phyloP scores from a whole-genome alignment of 2,113 vertebrate genomes.

The Columba janthina region DNA sequence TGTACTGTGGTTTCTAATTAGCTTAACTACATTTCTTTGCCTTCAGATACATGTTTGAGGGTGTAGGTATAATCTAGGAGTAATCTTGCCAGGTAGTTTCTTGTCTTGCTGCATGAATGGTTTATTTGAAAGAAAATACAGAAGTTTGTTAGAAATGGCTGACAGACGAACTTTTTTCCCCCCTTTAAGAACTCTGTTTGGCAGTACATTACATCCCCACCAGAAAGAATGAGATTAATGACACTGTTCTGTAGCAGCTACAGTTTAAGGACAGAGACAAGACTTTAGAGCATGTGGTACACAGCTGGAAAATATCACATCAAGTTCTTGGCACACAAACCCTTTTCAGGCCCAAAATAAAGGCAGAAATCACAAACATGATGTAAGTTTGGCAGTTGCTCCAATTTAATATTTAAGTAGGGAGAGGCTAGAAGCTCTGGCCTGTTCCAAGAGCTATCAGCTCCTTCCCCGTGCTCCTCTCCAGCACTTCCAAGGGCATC shows the following conservation, averaged over 20 bases:
- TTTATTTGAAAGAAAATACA: not conserved
- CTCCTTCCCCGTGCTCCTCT: not conserved
- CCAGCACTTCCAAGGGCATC: rapidly evolving
- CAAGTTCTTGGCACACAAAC: not conserved
- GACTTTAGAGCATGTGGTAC: not conserved
- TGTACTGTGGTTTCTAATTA: not conserved
- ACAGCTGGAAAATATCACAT: not conserved
- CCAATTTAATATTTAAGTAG: not conserved
- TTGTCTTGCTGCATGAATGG: not conserved
- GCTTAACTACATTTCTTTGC: not conserved
- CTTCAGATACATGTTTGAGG: rapidly evolving
- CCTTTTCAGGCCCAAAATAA: not conserved
- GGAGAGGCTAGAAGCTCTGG: not conserved
- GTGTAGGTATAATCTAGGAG: not conserved
- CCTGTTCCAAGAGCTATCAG: not conserved
- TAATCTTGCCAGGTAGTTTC: not conserved
- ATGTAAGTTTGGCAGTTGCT: not conserved
- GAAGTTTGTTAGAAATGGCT: not conserved
- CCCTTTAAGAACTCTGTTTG: not conserved
- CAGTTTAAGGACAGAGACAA: not conserved
- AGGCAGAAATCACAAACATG: not conserved
- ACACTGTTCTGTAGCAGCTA: not conserved
- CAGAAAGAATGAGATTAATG: not conserved
- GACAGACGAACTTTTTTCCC: not conserved
- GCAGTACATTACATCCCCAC: not conserved